Evolutionary conservation across 2,797 vertebrate genomes (phyloP).

Genomic region (Sebastolobus altivelis): DNA sequence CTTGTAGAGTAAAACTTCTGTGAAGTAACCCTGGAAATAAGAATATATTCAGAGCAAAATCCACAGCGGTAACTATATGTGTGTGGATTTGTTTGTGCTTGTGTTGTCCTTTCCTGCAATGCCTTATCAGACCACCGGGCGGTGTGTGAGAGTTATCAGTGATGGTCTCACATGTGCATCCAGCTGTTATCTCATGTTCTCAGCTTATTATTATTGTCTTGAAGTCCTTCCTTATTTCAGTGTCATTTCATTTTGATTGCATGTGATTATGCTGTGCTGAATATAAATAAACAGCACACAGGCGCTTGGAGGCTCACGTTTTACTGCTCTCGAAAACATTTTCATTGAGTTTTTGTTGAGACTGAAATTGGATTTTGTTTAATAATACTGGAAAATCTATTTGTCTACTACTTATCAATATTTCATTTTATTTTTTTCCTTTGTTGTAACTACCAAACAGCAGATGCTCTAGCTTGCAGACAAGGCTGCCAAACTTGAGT

Average conservation of each 20-base stretch:
- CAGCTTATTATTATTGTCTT: slow-evolving; percentile 8
- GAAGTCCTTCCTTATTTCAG: neutral
- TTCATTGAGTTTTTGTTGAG: neutral
- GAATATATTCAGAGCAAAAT: slow-evolving; percentile 39
- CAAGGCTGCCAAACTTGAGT: neutral
- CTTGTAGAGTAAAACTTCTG: neutral
- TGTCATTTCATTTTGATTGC: neutral
- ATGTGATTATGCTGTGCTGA: neutral
- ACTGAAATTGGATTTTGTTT: neutral
- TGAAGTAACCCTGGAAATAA: neutral
- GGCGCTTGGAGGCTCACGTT: neutral
- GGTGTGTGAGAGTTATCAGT: slow-evolving; percentile 45
- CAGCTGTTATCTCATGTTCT: neutral
- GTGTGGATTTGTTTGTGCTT: neutral
- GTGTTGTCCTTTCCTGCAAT: slow-evolving; percentile 39
- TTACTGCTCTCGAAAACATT: slow-evolving; percentile 5
- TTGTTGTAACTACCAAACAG: neutral
- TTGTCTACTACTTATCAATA: neutral
- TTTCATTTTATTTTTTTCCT: neutral
- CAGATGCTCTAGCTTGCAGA: neutral
- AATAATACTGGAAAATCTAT: neutral
- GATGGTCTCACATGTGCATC: slow-evolving; percentile 1
- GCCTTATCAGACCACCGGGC: slow-evolving; percentile 50
- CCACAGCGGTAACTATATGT: slow-evolving; percentile 9
- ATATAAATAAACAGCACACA: neutral